These are phyloP conservation scores for Upupa epops DNA, from an alignment of 2,113 vertebrate genomes.

Conservation along the genomic window DNA sequence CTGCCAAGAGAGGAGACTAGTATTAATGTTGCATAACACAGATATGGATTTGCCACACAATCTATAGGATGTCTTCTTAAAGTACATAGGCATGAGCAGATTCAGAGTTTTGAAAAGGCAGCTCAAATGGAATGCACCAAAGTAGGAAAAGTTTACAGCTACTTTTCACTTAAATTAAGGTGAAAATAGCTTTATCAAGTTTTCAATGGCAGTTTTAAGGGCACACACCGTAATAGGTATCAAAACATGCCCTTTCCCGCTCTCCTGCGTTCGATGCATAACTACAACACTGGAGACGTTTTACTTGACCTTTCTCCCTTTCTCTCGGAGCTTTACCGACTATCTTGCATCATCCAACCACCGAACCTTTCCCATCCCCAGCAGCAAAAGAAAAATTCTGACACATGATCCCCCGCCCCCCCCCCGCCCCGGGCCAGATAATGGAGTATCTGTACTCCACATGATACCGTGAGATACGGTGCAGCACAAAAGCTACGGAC, in stretches of 20 bases:
- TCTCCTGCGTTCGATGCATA: rapidly evolving
- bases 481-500: background rate
- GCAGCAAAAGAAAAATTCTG: background rate
- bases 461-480: background rate
- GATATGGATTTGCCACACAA: background rate
- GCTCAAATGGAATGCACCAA: background rate
- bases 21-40: background rate
- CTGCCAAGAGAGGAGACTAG: conserved; percentile 32
- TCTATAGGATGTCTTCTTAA: background rate
- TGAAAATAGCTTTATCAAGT: background rate
- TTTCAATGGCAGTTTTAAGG: background rate
- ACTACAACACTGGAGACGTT: background rate
- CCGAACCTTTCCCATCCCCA: background rate
- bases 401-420: background rate
- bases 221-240: rapidly evolving
- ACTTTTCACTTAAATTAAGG: background rate
- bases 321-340: background rate
- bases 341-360: background rate
- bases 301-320: background rate
- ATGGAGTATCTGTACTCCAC: background rate
- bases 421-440: background rate
- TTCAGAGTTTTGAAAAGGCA: background rate
- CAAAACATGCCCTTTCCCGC: background rate
- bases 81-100: rapidly evolving
- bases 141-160: background rate